Conservation (phyloP, 2,888 invertebrate genomes). For the Aphidius colemani region DNA sequence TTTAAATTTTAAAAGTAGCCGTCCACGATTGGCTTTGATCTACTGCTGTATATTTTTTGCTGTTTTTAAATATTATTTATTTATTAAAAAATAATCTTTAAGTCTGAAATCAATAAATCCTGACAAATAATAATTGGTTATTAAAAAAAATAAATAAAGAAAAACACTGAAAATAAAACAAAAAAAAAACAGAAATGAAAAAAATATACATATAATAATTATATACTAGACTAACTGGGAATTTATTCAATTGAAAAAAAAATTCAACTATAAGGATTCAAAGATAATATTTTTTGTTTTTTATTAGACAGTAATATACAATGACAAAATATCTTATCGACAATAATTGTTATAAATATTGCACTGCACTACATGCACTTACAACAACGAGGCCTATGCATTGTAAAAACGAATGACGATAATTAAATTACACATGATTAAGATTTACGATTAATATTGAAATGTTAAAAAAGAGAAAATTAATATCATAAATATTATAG, state of each 20-base stretch:
- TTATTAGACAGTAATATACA: conserved; percentile 40
- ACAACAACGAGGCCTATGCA: conserved; percentile 25
- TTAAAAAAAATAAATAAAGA: too few species aligned
- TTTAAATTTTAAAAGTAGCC: too few species aligned
- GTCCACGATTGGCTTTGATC: too few species aligned
- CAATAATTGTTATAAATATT: conserved; percentile 32
- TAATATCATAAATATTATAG: conserved; percentile 23
- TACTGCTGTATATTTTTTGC: too few species aligned
- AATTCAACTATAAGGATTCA: background rate
- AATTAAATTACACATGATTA: conserved; percentile 19
- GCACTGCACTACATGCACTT: conserved; percentile 43
- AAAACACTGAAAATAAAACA: too few species aligned
- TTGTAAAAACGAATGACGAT: conserved; percentile 20
- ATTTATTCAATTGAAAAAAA: conserved; percentile 3
- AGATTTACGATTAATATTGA: conserved; percentile 5
- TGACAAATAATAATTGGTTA: too few species aligned
- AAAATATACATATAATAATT: background rate
- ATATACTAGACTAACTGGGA: background rate
- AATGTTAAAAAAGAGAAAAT: conserved; percentile 20
- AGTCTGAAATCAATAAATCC: too few species aligned
- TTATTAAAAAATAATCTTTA: too few species aligned
- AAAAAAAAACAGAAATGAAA: too few species aligned
- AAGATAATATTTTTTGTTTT: conserved; percentile 25
- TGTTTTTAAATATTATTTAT: too few species aligned
- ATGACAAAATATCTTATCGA: conserved; percentile 25